These are phyloP conservation scores for Pyrocephalus nanus DNA, from an alignment of 2,797 vertebrate species.

Conservation along the genomic window DNA sequence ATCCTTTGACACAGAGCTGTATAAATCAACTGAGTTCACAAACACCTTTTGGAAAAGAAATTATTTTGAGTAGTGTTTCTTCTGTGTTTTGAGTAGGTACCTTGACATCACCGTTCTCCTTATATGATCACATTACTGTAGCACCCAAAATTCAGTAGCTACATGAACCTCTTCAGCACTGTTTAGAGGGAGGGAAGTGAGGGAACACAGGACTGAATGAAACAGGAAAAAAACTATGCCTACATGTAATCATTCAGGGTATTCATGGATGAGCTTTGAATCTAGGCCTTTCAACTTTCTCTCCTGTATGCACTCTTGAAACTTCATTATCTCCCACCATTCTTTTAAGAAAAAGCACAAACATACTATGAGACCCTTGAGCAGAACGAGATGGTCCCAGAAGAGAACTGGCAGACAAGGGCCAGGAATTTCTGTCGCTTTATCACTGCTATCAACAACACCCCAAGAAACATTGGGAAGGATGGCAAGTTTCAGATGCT, in stretches of 20 bases:
- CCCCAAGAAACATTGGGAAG: conserved; percentile 96
- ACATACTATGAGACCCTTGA: conserved; percentile 94
- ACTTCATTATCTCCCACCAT: not conserved
- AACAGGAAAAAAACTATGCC: not conserved
- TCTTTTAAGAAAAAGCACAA: conserved; percentile 92
- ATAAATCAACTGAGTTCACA: not conserved
- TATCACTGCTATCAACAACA: conserved; percentile 93
- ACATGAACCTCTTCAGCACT: not conserved
- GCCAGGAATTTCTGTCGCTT: conserved; percentile 94
- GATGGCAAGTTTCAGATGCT: conserved; percentile 99
- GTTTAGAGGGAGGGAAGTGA: not conserved
- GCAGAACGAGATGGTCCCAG: conserved; percentile 84
- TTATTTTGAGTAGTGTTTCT: not conserved
- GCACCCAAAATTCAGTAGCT: not conserved
- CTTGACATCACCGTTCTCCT: not conserved
- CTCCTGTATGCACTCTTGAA: not conserved
- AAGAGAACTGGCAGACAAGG: conserved; percentile 95
- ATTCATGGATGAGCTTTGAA: not conserved
- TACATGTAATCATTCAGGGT: not conserved
- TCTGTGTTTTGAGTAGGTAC: not conserved
- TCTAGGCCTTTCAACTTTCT: not conserved
- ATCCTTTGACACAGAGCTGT: not conserved
- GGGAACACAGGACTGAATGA: not conserved
- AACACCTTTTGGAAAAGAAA: not conserved
- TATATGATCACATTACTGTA: not conserved